These are phyloP conservation scores for Lymantria dispar DNA, from an alignment of 2,888 invertebrate genomes.

Conservation along the genomic window DNA sequence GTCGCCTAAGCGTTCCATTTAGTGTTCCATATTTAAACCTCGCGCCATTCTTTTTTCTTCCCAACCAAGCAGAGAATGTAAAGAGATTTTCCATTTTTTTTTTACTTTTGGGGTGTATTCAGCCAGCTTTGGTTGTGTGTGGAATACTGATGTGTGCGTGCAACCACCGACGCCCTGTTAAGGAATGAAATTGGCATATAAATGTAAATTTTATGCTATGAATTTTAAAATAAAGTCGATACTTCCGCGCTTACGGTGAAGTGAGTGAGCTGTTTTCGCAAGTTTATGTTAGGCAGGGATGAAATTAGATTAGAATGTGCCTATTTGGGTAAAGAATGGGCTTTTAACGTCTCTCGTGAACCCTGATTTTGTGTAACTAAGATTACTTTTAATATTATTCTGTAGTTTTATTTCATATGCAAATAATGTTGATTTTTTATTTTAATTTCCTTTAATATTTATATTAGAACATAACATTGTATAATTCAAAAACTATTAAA, in stretches of 20 bases:
- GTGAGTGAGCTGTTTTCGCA: conserved; percentile 60
- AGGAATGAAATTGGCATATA: conserved; percentile 82
- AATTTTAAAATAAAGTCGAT: conserved; percentile 82
- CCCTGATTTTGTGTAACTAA: conserved; percentile 9
- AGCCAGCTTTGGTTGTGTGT: conserved; percentile 62
- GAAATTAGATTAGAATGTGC: conserved; percentile 75
- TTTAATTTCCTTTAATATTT: no score
- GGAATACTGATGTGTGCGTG: conserved; percentile 80
- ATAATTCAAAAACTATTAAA: background rate
- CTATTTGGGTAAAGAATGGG: conserved; percentile 65
- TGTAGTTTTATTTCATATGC: no score
- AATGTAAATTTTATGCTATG: conserved; percentile 83
- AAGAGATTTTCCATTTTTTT: conserved; percentile 65
- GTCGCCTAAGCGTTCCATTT: conserved; percentile 83
- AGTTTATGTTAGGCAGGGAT: conserved; percentile 66
- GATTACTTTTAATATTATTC: background rate
- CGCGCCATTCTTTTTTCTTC: conserved; percentile 73
- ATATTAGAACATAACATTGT: no score
- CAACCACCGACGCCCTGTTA: conserved; percentile 75
- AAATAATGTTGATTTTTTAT: no score
- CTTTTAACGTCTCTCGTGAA: conserved; percentile 51
- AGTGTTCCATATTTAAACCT: conserved; percentile 82
- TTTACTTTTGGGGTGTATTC: conserved; percentile 63
- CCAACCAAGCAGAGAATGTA: conserved; percentile 68
- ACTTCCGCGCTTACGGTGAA: conserved; percentile 69